phyloP scores from a whole-genome alignment of 2,113 vertebrate species.

The Nibea coibor region DNA sequence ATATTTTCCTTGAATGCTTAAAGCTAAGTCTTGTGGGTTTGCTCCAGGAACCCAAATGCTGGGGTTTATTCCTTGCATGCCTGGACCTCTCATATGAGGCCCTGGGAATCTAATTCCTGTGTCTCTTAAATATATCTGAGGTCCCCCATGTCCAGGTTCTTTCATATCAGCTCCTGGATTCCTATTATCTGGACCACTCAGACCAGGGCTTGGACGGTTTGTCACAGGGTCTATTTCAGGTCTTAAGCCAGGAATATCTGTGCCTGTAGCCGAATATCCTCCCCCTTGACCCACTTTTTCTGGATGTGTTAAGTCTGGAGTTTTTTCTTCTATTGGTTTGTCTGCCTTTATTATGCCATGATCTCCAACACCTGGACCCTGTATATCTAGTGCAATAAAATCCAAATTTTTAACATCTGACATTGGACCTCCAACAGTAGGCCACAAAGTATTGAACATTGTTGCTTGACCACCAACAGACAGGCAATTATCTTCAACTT shows the following conservation, averaged over 20 bases:
- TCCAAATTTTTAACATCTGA: constrained; percentile 26
- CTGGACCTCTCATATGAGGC: constrained; percentile 1
- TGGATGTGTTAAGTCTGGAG: neutral
- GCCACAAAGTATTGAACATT: neutral
- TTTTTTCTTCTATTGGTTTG: constrained; percentile 8
- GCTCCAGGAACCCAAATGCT: constrained; percentile 8
- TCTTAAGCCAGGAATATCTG: neutral
- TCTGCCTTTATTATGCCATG: constrained; percentile 1
- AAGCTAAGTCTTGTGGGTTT: constrained; percentile 2
- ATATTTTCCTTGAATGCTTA: neutral
- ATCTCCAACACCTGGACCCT: constrained; percentile 9
- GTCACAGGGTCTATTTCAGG: neutral
- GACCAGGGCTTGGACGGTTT: neutral
- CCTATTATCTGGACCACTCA: neutral
- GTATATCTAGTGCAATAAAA: constrained; percentile 8
- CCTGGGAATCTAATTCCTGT: constrained; percentile 7
- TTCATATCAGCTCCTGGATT: constrained; percentile 25
- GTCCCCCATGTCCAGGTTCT: neutral
- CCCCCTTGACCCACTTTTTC: constrained; percentile 11
- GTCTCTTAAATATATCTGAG: constrained; percentile 14
- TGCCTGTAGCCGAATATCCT: constrained; percentile 1
- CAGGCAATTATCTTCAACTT: constrained; percentile 41
- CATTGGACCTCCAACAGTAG: constrained; percentile 2
- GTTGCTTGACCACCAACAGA: constrained; percentile 24
- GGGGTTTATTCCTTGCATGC: constrained; percentile 1